Evolutionary conservation across 2,888 invertebrate genomes (phyloP).

Genomic region (Margaritifera margaritifera): DNA sequence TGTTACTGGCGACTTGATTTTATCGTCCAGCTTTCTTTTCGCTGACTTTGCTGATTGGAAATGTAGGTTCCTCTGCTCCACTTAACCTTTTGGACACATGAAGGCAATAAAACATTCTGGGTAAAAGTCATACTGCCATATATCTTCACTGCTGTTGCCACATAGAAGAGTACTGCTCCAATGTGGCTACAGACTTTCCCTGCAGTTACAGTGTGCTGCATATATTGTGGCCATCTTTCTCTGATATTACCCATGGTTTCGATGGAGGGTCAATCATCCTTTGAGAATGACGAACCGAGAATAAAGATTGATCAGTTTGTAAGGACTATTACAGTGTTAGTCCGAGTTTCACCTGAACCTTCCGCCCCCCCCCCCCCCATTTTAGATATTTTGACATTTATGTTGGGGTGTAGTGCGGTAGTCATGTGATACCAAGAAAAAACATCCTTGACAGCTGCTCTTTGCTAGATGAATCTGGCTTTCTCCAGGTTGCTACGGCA

Average conservation of each 20-base stretch:
- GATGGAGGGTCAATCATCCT: conserved; percentile 19
- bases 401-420: too few relatives aligned
- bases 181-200: conserved; percentile 47
- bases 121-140: conserved; percentile 32
- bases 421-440: too few relatives aligned
- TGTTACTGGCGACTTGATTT: too few relatives aligned
- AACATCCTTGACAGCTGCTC: too few relatives aligned
- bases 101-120: conserved; percentile 19
- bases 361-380: too few relatives aligned
- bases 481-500: too few relatives aligned
- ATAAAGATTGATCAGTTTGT: too few relatives aligned
- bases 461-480: too few relatives aligned
- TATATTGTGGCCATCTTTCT: conserved; percentile 15
- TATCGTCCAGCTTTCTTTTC: conserved; percentile 84
- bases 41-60: conserved; percentile 17
- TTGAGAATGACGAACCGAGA: conserved; percentile 34
- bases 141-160: conserved; percentile 30
- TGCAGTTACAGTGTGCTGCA: conserved; percentile 42
- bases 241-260: conserved; percentile 28
- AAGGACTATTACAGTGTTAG: too few relatives aligned
- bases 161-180: conserved; percentile 33
- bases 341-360: too few relatives aligned
- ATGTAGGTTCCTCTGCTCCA: conserved; percentile 17
- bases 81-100: conserved; percentile 5
- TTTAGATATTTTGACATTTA: too few relatives aligned